Conservation (phyloP, 1,140 invertebrate species). For the Myzus persicae region DNA sequence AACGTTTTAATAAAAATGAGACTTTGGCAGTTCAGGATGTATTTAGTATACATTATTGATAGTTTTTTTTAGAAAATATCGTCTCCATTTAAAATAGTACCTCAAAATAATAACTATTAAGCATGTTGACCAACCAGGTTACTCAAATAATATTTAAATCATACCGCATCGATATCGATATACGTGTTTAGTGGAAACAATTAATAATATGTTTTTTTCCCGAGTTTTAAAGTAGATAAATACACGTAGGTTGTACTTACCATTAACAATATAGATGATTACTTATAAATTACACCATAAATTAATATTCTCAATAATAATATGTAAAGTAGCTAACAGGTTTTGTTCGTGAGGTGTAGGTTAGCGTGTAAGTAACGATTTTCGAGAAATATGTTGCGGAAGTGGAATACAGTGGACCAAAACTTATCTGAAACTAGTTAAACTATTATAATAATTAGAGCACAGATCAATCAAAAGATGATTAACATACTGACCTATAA, state of each 20-base stretch:
- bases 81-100: not conserved
- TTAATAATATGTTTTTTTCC: not conserved
- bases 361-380: not conserved
- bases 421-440: slow-evolving; percentile 1
- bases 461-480: not conserved
- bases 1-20: too few species aligned
- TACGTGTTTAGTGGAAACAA: not conserved
- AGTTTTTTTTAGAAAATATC: not conserved
- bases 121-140: not conserved
- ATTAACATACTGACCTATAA: not conserved
- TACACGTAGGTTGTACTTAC: not conserved
- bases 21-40: not conserved
- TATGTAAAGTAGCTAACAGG: not conserved
- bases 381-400: not conserved
- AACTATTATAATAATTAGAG: not conserved
- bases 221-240: not conserved
- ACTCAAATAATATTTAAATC: not conserved
- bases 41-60: not conserved
- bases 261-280: not conserved
- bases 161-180: too few species aligned
- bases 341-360: not conserved
- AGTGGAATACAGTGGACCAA: not conserved
- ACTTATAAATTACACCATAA: not conserved
- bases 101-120: too few species aligned
- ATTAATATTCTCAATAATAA: not conserved